Percentiles rank a stretch among this genome's conserved stretches.
Conservation (phyloP, 2,113 vertebrate species). For the Romanogobio albipinnatus region DNA sequence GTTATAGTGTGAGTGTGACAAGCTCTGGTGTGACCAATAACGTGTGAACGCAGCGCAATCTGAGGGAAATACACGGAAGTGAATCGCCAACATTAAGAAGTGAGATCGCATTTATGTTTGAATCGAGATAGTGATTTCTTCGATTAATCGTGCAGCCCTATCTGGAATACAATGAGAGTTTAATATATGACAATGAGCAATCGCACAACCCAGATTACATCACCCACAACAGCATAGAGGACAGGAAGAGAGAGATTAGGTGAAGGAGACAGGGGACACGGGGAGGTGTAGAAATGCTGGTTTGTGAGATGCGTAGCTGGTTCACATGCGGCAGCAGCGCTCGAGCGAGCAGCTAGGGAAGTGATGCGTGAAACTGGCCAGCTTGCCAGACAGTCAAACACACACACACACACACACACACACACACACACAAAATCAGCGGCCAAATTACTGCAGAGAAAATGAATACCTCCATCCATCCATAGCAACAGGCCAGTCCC, state of each 20-base stretch:
- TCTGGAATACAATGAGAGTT: constrained; percentile 51
- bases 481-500: constrained; percentile 40
- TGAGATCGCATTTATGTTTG: too few species aligned
- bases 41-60: too few species aligned
- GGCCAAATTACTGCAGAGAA: constrained; percentile 53
- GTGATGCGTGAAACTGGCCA: constrained; percentile 35
- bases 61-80: too few species aligned
- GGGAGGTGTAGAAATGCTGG: constrained; percentile 18
- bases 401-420: constrained; percentile 10
- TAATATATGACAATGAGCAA: constrained; percentile 55
- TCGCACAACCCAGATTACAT: constrained; percentile 41
- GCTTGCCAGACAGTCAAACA: constrained; percentile 43
- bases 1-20: too few species aligned
- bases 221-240: constrained; percentile 21
- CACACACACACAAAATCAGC: constrained; percentile 8
- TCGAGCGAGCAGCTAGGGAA: constrained; percentile 42
- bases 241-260: constrained; percentile 15
- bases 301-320: constrained; percentile 26
- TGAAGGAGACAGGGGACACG: constrained; percentile 9
- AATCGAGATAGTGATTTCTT: too few species aligned
- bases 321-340: constrained; percentile 29
- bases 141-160: too few species aligned
- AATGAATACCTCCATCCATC: constrained; percentile 54
- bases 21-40: too few species aligned
- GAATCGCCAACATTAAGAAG: too few species aligned